Conservation (phyloP, 1,140 invertebrate genomes). For the Vanessa tameamea region DNA sequence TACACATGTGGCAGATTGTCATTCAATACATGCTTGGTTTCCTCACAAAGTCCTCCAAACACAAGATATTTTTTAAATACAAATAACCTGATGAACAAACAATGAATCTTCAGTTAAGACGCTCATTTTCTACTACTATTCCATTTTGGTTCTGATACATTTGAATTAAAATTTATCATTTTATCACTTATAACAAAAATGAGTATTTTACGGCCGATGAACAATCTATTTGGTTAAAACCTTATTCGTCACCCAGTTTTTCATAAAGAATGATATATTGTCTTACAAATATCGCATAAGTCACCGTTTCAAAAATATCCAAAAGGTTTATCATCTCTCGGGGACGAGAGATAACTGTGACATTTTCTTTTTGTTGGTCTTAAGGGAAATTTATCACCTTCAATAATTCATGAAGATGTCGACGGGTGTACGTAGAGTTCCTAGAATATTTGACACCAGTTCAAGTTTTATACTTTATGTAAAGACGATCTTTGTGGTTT, state of each 20-base stretch:
- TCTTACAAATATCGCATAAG: slow-evolving; percentile 4
- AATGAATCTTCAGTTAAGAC: too few species aligned
- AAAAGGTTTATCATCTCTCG: neutral
- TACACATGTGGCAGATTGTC: too few species aligned
- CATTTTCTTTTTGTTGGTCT: slow-evolving; percentile 35
- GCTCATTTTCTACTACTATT: too few species aligned
- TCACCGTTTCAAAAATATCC: neutral
- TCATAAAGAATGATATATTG: slow-evolving; percentile 1
- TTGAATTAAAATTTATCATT: too few species aligned
- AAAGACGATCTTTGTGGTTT: too few species aligned
- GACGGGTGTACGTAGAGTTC: neutral
- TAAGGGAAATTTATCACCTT: slow-evolving; percentile 36
- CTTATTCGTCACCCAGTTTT: neutral
- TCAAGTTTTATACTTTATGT: neutral
- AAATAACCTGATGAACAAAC: too few species aligned
- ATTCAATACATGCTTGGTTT: too few species aligned
- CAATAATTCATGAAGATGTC: slow-evolving; percentile 34
- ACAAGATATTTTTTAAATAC: too few species aligned
- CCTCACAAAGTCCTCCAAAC: too few species aligned
- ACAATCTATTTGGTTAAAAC: neutral
- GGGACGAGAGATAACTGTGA: slow-evolving; percentile 15
- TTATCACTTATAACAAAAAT: too few species aligned
- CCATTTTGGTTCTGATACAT: too few species aligned
- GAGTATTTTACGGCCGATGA: neutral
- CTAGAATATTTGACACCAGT: neutral